These are phyloP conservation scores for Ceramica pisi DNA, from an alignment of 2,888 invertebrate species.

Conservation along the genomic window DNA sequence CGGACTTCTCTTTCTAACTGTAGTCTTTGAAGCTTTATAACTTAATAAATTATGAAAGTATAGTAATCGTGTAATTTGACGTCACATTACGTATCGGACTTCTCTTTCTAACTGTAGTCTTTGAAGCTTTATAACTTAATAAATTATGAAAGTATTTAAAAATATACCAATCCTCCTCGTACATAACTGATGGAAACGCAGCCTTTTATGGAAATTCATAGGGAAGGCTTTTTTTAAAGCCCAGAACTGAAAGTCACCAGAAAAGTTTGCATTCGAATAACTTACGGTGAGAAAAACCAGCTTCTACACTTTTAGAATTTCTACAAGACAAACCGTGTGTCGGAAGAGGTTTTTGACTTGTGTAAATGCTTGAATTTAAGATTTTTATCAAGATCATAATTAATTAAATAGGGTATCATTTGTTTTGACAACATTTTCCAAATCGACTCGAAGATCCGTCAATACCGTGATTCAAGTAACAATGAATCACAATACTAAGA, in stretches of 20 bases:
- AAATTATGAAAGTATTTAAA: no score
- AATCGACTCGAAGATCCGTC: slow-evolving; percentile 9
- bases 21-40: no score
- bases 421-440: not conserved
- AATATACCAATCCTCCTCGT: no score
- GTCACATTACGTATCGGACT: no score
- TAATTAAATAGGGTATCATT: not conserved
- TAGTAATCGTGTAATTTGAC: no score
- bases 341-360: not conserved
- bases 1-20: no score
- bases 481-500: slow-evolving; percentile 48
- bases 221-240: not conserved
- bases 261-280: not conserved
- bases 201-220: not conserved
- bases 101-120: no score
- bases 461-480: slow-evolving; percentile 39
- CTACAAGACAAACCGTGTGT: not conserved
- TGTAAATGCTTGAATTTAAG: not conserved
- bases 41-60: no score
- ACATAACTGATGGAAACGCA: no score
- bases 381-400: not conserved
- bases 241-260: no score
- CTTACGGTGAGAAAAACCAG: not conserved
- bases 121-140: no score
- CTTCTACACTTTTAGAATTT: not conserved